These are phyloP conservation scores for Miichthys miiuy DNA, from an alignment of 2,797 vertebrate species.

Conservation along the genomic window DNA sequence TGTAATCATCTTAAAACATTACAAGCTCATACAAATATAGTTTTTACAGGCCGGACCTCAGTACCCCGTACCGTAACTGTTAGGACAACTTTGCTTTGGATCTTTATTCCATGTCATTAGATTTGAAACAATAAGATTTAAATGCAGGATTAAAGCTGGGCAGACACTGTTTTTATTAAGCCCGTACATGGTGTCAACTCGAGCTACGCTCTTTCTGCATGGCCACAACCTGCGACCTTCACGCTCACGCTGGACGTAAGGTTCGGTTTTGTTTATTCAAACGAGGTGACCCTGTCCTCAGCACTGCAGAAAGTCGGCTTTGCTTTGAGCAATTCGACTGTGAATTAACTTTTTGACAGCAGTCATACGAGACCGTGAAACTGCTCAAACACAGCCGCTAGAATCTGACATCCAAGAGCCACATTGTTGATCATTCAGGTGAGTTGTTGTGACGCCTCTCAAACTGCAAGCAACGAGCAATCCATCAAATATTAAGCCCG, in stretches of 20 bases:
- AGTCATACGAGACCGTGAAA: background rate
- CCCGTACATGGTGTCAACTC: background rate
- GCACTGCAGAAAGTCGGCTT: background rate
- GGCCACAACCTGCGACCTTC: background rate
- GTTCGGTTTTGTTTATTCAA: background rate
- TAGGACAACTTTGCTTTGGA: background rate
- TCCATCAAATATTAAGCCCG: background rate
- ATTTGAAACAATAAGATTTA: background rate
- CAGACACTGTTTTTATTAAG: slow-evolving; percentile 5
- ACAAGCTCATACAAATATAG: slow-evolving; percentile 3
- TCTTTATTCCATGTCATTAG: background rate
- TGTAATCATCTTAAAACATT: slow-evolving; percentile 16
- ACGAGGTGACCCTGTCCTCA: background rate
- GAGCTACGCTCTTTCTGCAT: background rate
- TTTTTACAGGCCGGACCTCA: background rate
- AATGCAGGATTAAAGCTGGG: background rate
- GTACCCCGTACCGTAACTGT: background rate
- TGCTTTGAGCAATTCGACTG: no score
- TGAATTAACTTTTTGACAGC: background rate
- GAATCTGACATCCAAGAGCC: background rate
- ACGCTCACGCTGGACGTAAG: background rate
- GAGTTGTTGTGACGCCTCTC: background rate
- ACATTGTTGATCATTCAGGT: background rate
- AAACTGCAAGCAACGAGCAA: background rate
- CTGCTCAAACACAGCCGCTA: background rate